Base-by-base conservation (phyloP, 1,140 invertebrate genomes). In the Galleria mellonella region DNA sequence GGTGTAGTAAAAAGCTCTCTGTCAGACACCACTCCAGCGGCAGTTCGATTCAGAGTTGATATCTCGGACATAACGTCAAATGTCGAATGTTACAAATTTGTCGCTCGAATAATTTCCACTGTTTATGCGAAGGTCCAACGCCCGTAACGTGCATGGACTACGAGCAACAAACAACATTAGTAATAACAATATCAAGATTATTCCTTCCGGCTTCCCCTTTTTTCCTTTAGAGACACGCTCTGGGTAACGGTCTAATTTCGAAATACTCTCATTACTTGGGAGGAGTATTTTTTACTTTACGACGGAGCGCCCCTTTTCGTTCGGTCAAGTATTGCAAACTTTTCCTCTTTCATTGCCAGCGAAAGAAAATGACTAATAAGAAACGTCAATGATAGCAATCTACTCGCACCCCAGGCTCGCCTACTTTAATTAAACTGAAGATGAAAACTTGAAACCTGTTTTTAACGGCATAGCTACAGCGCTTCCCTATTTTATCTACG, bases 321-420 rank as follows among this genome's bases (percentile, higher is more conserved):
- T 66, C 58, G 61, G 54, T 53, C 53, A 49, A 67, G 55, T 67
- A 67, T 67, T 62, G 62, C 58, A 48, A 65, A 75, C 55, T 65
- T 72, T 68, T 63, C 59, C 69, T 61, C 55, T 48, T 49, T 54
- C 62, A 65, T 63, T 49, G 57, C 30, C 52, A 37, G 37, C 41
- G 40, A 43, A 72, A 48, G 62, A 69, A 70, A 76, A 69, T 67
- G 70, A 73, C 61, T 69, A 72, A 76, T 76, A 76, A 76, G 68
- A 64, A 68, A 72, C 50, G 64, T 65, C 68, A 63, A 70, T 66
- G 67, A 69, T 65, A 57, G 71, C 66, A 72, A 72, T 74, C 62
- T 62, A 55, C 58, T 62, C 47, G 55, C 53, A 55, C 58, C 51
- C 52, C 47, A 51, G 51, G 42, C 51, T 57, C 49, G 62, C 45